Evolutionary conservation across 2,797 vertebrate species (phyloP).

Genomic region (Zenarchopterus dispar): DNA sequence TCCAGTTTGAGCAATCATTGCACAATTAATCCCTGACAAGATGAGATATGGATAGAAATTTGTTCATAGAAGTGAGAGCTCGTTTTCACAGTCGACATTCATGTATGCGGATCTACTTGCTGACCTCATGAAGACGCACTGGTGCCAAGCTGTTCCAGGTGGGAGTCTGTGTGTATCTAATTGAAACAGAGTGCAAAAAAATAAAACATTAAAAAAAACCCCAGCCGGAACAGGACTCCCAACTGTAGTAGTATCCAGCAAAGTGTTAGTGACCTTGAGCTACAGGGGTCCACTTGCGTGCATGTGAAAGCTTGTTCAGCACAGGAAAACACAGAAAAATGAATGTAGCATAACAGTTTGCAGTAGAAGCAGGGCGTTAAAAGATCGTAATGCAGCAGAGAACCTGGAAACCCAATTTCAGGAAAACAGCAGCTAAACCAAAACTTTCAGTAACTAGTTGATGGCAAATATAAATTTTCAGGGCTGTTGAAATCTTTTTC

Average conservation of each 20-base stretch:
- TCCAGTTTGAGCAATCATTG: conserved; percentile 8
- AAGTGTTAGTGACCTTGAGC: conserved; percentile 28
- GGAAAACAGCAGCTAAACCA: conserved; percentile 2
- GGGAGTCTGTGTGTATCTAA: conserved; percentile 32
- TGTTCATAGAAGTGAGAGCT: no score
- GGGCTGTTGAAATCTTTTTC: not conserved
- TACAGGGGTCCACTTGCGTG: conserved; percentile 26
- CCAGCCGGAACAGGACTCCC: conserved; percentile 29
- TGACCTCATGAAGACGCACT: conserved; percentile 6
- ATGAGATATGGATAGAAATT: conserved; percentile 14
- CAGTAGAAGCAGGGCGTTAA: conserved; percentile 42
- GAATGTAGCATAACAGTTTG: conserved; percentile 44
- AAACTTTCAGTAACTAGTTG: conserved; percentile 15
- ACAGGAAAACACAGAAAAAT: conserved; percentile 36
- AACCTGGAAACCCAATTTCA: conserved; percentile 16
- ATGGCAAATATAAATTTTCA: not conserved
- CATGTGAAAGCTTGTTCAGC: conserved; percentile 44
- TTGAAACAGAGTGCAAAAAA: conserved; percentile 40
- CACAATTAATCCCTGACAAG: conserved; percentile 15
- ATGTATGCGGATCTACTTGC: conserved; percentile 30
- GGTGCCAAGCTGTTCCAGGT: conserved; percentile 51
- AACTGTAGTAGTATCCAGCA: conserved; percentile 29
- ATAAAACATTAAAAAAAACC: not conserved
- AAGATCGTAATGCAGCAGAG: conserved; percentile 19
- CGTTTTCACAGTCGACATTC: no score